These are phyloP conservation scores for Epinephelus moara DNA, from an alignment of 2,113 vertebrate species.

Conservation along the genomic window DNA sequence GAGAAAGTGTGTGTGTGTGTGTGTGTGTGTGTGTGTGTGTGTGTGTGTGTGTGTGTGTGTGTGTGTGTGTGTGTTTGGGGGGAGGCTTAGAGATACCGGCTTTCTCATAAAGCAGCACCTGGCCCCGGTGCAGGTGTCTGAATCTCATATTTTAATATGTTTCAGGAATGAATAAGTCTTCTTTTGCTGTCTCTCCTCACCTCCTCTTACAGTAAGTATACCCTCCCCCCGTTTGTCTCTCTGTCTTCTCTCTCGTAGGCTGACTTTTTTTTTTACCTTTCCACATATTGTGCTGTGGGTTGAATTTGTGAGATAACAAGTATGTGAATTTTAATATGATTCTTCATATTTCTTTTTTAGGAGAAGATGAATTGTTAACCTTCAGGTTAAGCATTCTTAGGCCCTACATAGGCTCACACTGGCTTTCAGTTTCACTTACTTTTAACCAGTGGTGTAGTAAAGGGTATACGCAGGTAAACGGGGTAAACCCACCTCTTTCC, in stretches of 20 bases:
- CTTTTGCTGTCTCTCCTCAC: constrained; percentile 1
- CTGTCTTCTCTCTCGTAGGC: constrained; percentile 9
- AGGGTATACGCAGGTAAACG: no score
- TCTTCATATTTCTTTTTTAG: no score
- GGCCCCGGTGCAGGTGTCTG: constrained; percentile 20
- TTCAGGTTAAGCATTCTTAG: no score
- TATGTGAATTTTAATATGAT: no score
- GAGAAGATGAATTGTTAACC: no score
- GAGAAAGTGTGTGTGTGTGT: constrained; percentile 19
- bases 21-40: constrained; percentile 22
- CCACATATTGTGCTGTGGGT: not conserved
- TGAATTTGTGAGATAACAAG: not conserved
- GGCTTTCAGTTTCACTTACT: no score
- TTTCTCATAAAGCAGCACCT: constrained; percentile 38
- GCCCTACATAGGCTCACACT: no score
- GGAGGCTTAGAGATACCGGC: constrained; percentile 16
- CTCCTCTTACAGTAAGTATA: not conserved
- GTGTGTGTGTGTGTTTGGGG: constrained; percentile 3
- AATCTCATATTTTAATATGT: constrained; percentile 57
- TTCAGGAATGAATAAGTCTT: constrained; percentile 23
- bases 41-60: not conserved
- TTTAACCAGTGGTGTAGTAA: no score
- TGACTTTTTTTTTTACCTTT: constrained; percentile 4
- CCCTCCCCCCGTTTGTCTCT: constrained; percentile 30
- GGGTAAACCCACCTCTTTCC: no score